Conservation (phyloP, 2,113 vertebrate species). For the Synodontis membranacea region DNA sequence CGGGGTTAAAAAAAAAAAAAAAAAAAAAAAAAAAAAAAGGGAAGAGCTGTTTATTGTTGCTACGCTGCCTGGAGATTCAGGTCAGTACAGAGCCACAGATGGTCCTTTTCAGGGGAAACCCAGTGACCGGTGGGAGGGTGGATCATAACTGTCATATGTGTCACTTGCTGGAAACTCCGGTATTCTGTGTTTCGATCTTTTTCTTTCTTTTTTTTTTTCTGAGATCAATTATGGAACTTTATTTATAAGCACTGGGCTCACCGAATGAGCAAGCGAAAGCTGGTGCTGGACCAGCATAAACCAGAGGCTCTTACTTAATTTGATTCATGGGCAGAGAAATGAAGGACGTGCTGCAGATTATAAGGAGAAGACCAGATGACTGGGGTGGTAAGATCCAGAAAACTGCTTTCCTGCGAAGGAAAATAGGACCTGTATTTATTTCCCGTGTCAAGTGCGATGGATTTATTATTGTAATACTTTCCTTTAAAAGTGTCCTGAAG, state of each 20-base stretch:
- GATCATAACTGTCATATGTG: constrained; percentile 1
- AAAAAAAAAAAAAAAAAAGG: not conserved
- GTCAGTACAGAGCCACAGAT: constrained; percentile 39
- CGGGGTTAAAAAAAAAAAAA: not conserved
- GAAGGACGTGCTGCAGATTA: constrained; percentile 28
- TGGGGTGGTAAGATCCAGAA: constrained; percentile 14
- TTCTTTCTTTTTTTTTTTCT: too few species aligned
- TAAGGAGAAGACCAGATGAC: constrained; percentile 24
- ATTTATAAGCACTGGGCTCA: not conserved
- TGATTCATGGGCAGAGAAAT: constrained; percentile 31
- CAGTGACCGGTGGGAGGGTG: not conserved
- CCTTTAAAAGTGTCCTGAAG: not conserved
- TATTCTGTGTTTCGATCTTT: not conserved
- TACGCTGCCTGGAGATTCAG: constrained; percentile 20
- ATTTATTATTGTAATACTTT: not conserved
- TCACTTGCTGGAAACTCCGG: not conserved
- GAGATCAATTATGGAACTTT: not conserved
- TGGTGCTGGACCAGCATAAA: constrained; percentile 14
- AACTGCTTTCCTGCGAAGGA: not conserved
- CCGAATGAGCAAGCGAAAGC: not conserved
- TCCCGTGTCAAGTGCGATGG: not conserved
- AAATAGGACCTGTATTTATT: not conserved
- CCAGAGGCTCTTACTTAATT: constrained; percentile 15
- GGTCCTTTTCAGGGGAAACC: constrained; percentile 24
- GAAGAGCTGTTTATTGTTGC: constrained; percentile 46